Percentiles rank a stretch among this genome's conserved stretches.
Conservation (phyloP, 2,888 invertebrate genomes). For the Pristionchus entomophagus region DNA sequence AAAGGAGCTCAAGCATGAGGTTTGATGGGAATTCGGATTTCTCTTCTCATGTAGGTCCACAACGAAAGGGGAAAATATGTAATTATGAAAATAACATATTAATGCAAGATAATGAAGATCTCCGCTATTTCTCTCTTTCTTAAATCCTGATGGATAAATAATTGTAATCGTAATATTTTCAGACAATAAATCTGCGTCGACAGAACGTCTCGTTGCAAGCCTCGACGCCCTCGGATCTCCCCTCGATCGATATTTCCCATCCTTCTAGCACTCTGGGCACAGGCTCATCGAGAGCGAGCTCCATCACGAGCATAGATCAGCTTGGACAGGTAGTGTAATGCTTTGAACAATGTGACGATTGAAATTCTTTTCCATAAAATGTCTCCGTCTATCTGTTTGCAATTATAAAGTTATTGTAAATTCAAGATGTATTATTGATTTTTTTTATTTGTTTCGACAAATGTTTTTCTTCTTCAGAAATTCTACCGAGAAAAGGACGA, state of each 20-base stretch:
- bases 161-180: too few relatives aligned
- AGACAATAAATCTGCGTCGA: constrained; percentile 49
- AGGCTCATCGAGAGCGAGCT: constrained; percentile 57
- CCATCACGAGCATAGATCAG: constrained; percentile 62
- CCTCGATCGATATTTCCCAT: constrained; percentile 36
- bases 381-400: too few relatives aligned
- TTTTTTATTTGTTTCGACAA: too few relatives aligned
- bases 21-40: too few relatives aligned
- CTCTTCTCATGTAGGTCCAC: too few relatives aligned
- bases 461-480: not conserved
- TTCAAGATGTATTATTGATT: not conserved
- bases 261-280: constrained; percentile 50
- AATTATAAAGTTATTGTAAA: not conserved
- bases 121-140: too few relatives aligned
- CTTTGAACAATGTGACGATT: not conserved
- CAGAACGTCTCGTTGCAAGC: constrained; percentile 47
- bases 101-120: too few relatives aligned
- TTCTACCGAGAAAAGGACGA: constrained; percentile 17
- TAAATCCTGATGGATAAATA: too few relatives aligned
- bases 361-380: too few relatives aligned
- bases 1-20: constrained; percentile 47
- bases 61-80: too few relatives aligned
- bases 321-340: constrained; percentile 21
- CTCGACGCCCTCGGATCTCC: constrained; percentile 39
- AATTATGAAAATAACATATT: too few relatives aligned